These are phyloP conservation scores for Centropus bengalensis DNA, from an alignment of 2,113 vertebrate species.

Conservation along the genomic window DNA sequence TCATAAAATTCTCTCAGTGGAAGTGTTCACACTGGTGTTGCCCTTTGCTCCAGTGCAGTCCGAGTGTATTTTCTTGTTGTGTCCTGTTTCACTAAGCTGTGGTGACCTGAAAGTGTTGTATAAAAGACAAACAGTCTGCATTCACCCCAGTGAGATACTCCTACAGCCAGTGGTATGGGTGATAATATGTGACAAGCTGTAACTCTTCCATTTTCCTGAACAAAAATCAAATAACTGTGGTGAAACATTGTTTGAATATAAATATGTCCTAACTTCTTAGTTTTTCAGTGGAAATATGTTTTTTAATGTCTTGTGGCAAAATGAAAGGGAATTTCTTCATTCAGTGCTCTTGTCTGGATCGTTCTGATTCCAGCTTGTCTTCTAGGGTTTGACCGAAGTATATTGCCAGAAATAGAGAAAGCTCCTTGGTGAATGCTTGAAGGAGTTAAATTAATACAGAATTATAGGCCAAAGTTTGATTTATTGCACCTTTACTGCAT, in stretches of 20 bases:
- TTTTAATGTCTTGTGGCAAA: not conserved
- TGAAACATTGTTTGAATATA: not conserved
- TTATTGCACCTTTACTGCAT: not conserved
- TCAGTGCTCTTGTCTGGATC: not conserved
- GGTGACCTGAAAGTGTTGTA: not conserved
- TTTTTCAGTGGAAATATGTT: not conserved
- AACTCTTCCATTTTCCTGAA: not conserved
- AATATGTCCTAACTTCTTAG: not conserved
- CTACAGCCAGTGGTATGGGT: not conserved
- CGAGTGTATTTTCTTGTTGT: not conserved
- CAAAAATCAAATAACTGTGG: not conserved
- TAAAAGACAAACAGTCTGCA: not conserved
- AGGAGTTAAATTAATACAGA: not conserved
- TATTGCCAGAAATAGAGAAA: not conserved
- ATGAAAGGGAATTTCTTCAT: not conserved
- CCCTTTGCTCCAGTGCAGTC: not conserved
- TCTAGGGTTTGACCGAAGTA: not conserved
- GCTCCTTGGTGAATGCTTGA: not conserved
- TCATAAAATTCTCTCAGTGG: not conserved
- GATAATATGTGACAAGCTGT: not conserved
- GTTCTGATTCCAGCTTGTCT: not conserved
- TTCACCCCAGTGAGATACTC: not conserved
- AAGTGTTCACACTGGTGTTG: not conserved
- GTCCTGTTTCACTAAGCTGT: not conserved
- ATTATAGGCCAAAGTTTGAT: not conserved